Evolutionary conservation across 2,113 vertebrate genomes (phyloP).

Genomic region (Willisornis vidua): DNA sequence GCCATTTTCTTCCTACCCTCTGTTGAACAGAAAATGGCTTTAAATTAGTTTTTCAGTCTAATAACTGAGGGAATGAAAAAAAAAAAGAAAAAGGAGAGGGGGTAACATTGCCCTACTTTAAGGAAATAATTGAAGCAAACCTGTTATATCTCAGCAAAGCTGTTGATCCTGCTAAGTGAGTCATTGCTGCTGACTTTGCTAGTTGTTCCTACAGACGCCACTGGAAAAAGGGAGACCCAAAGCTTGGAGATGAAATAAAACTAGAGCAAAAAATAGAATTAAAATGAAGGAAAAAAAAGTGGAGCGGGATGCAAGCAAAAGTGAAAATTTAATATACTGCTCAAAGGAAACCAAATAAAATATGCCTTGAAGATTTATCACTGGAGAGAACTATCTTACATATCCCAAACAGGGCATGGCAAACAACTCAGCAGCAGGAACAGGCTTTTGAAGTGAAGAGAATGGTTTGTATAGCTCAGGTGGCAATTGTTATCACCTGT

Average conservation of each 20-base stretch:
- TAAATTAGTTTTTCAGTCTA: constrained; percentile 42
- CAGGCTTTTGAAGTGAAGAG: neutral
- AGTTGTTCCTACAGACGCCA: constrained; percentile 41
- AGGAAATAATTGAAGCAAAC: constrained; percentile 48
- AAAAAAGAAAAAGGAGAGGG: no score
- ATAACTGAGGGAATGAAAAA: neutral
- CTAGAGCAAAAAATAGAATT: neutral
- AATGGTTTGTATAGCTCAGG: neutral
- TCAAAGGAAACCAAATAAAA: neutral
- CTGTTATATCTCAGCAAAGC: constrained; percentile 36
- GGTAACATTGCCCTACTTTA: constrained; percentile 24
- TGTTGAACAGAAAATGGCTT: constrained; percentile 12
- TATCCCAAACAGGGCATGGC: neutral
- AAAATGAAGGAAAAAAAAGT: neutral
- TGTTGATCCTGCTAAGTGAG: constrained; percentile 48
- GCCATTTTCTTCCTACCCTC: constrained; percentile 2
- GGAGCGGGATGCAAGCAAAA: neutral
- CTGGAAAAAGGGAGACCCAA: constrained; percentile 5
- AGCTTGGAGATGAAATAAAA: constrained; percentile 10
- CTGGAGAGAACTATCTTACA: neutral
- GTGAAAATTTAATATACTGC: neutral
- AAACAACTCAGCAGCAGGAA: neutral
- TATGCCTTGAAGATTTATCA: neutral
- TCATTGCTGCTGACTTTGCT: constrained; percentile 50
- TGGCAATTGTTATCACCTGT: neutral